Evolutionary conservation across 2,888 invertebrate species (phyloP).

Genomic region (Patella ulyssiponensis): DNA sequence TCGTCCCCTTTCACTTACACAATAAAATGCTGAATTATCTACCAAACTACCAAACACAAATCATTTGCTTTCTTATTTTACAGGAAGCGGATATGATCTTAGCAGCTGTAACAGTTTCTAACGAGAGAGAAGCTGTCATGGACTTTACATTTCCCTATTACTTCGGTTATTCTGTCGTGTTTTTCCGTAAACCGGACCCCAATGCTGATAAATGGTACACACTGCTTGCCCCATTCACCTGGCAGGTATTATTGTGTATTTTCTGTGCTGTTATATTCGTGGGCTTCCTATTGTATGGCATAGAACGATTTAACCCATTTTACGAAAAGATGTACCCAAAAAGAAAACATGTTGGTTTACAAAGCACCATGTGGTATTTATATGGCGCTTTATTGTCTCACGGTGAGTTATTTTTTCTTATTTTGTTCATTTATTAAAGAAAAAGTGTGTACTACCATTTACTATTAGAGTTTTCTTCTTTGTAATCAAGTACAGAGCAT

Average conservation of each 20-base stretch:
- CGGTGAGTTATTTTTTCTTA: conserved; percentile 75
- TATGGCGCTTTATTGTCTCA: conserved; percentile 93
- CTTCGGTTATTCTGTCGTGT: conserved; percentile 48
- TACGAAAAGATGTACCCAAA: conserved; percentile 27
- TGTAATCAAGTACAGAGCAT: too few species aligned
- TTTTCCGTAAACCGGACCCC: conserved; percentile 52
- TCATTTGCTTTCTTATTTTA: too few species aligned
- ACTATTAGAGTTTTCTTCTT: too few species aligned
- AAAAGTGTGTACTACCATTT: too few species aligned
- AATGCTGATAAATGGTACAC: conserved; percentile 49
- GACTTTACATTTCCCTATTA: conserved; percentile 88
- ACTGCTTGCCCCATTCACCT: conserved; percentile 52
- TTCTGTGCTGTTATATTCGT: conserved; percentile 39
- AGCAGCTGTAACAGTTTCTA: conserved; percentile 89
- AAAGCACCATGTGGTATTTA: conserved; percentile 82
- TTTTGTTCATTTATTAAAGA: too few species aligned
- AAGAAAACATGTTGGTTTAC: conserved; percentile 8
- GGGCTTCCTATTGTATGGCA: conserved; percentile 43
- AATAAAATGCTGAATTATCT: too few species aligned
- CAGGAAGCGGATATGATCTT: conserved; percentile 88
- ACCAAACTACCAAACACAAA: too few species aligned
- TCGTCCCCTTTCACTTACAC: too few species aligned
- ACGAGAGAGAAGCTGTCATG: conserved; percentile 88
- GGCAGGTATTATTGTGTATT: conserved; percentile 52
- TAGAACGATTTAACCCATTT: conserved; percentile 51